Conservation (phyloP, 2,113 vertebrate species). For the Nyctibius bracteatus region DNA sequence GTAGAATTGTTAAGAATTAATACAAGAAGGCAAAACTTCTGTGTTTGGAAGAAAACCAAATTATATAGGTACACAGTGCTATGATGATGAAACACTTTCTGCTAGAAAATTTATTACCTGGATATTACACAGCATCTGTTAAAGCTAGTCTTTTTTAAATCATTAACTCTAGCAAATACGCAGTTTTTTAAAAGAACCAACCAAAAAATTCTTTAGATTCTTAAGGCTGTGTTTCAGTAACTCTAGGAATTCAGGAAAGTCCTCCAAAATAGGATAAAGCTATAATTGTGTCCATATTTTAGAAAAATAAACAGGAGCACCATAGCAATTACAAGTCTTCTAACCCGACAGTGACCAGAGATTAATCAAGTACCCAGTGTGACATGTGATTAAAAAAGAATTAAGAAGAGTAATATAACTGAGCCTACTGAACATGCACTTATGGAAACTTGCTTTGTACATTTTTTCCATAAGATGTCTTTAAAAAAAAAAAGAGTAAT, state of each 20-base stretch:
- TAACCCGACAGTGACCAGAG: not conserved
- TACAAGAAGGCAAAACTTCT: not conserved
- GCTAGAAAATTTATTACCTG: not conserved
- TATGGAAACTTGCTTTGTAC: not conserved
- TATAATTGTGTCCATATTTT: not conserved
- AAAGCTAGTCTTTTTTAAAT: not conserved
- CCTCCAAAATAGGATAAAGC: not conserved
- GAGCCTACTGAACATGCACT: not conserved
- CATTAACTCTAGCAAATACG: not conserved
- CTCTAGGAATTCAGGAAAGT: not conserved
- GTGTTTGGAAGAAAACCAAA: not conserved
- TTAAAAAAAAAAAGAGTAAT: not conserved
- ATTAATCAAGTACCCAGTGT: not conserved
- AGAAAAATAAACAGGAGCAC: not conserved
- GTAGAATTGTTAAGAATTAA: not conserved
- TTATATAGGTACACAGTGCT: not conserved
- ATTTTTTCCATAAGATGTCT: not conserved
- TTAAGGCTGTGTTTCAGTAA: not conserved
- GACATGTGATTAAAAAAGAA: not conserved
- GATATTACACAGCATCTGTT: not conserved
- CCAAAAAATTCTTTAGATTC: not conserved
- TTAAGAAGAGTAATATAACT: not conserved
- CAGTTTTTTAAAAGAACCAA: not conserved
- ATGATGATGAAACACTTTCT: not conserved
- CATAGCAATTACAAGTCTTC: not conserved